These are phyloP conservation scores for Peromyscus melanophrys DNA, from an alignment of 2,797 vertebrate genomes.

Conservation along the genomic window DNA sequence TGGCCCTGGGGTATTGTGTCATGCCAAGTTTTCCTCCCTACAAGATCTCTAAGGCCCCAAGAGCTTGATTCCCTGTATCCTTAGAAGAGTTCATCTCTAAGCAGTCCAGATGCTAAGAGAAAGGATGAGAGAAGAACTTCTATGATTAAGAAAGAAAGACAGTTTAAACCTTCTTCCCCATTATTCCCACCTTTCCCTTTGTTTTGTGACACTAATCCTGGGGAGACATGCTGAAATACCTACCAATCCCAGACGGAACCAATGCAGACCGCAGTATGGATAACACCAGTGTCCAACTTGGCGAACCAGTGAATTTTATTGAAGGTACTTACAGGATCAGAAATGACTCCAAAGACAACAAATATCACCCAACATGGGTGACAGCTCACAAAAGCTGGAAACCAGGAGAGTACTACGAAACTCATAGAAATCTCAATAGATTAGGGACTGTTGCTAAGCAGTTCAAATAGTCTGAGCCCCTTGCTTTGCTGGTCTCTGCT, in stretches of 20 bases:
- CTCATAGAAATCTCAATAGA: background rate
- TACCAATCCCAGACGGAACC: background rate
- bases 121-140: background rate
- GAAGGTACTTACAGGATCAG: background rate
- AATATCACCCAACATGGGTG: background rate
- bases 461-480: background rate
- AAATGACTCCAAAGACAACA: background rate
- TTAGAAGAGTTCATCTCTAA: background rate
- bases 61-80: background rate
- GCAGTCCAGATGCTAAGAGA: background rate
- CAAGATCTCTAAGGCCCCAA: background rate
- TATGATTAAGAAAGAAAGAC: background rate
- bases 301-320: background rate
- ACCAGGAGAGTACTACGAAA: background rate
- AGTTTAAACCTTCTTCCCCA: background rate
- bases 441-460: background rate
- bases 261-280: background rate
- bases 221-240: background rate
- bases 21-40: background rate
- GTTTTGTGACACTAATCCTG: background rate
- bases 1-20: no score
- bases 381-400: background rate
- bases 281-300: background rate
- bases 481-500: background rate
- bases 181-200: background rate